These are phyloP conservation scores for Sciurus vulgaris DNA, from an alignment of 2,797 vertebrate genomes.

Conservation along the genomic window DNA sequence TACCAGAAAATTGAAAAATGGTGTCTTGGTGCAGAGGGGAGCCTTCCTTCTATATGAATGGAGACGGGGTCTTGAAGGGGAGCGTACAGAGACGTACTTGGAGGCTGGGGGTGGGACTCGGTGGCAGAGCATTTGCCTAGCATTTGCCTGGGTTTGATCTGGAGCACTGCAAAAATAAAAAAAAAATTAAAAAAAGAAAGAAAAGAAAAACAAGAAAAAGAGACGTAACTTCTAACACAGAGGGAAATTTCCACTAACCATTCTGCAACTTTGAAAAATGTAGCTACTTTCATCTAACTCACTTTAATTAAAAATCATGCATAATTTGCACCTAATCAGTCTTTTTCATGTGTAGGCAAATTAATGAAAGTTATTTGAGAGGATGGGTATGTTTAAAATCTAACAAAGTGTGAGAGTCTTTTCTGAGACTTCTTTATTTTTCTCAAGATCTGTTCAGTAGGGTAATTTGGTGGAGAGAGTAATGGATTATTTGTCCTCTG, in stretches of 20 bases:
- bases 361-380: conserved; percentile 9
- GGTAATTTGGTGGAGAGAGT: neutral
- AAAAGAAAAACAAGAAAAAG: too few relatives aligned
- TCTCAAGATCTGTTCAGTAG: conserved; percentile 7
- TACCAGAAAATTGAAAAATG: neutral
- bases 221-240: neutral
- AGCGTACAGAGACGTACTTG: neutral
- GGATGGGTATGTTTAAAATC: neutral
- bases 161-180: neutral
- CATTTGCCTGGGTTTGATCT: neutral
- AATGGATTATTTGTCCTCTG: neutral
- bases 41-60: neutral
- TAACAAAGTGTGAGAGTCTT: neutral
- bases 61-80: neutral
- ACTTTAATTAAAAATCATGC: conserved; percentile 19
- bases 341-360: conserved; percentile 43
- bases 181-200: too few relatives aligned
- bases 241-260: neutral
- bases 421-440: conserved; percentile 5
- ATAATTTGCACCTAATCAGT: neutral
- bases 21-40: neutral
- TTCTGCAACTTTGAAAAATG: conserved; percentile 22
- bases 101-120: neutral
- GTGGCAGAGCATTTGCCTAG: neutral
- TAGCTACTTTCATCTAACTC: neutral